A percentile compares a stretch with the other conserved stretches of the same genome.
These are phyloP conservation scores for Sialia sialis DNA, from an alignment of 2,113 vertebrate genomes.

Conservation along the genomic window DNA sequence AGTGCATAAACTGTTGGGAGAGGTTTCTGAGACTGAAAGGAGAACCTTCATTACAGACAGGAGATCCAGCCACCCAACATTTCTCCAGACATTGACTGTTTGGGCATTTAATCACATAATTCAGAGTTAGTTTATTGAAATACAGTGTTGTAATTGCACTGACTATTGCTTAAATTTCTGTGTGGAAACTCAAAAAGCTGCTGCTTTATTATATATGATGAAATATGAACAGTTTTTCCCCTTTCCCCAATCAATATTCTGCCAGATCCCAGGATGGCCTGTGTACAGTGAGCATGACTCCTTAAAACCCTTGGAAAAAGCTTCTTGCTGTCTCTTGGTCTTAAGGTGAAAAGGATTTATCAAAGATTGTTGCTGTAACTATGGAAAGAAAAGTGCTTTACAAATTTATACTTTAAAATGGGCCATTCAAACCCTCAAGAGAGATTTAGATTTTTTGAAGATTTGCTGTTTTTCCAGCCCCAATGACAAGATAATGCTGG, in stretches of 20 bases:
- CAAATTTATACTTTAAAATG: background rate
- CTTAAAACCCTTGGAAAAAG: background rate
- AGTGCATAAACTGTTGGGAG: background rate
- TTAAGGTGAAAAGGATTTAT: background rate
- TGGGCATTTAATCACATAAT: background rate
- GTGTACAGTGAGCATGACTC: background rate
- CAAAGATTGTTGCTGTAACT: background rate
- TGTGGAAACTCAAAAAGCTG: background rate
- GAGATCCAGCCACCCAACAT: background rate
- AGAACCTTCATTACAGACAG: background rate
- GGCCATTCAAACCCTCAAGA: background rate
- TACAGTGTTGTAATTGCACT: background rate
- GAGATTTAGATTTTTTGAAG: background rate
- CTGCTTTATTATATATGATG: background rate
- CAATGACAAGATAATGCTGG: background rate
- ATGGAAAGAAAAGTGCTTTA: background rate
- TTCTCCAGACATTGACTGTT: background rate
- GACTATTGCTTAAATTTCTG: background rate
- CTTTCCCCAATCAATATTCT: background rate
- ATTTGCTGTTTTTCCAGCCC: background rate
- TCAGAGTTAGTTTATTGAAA: background rate
- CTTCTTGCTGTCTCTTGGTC: background rate
- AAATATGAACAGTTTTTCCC: background rate
- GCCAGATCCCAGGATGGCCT: background rate
- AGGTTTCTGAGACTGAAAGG: background rate